Evolutionary conservation across 1,140 invertebrate species (phyloP), one percentile per base, ranked within the genome.

Genomic region (Drosophila repleta): DNA sequence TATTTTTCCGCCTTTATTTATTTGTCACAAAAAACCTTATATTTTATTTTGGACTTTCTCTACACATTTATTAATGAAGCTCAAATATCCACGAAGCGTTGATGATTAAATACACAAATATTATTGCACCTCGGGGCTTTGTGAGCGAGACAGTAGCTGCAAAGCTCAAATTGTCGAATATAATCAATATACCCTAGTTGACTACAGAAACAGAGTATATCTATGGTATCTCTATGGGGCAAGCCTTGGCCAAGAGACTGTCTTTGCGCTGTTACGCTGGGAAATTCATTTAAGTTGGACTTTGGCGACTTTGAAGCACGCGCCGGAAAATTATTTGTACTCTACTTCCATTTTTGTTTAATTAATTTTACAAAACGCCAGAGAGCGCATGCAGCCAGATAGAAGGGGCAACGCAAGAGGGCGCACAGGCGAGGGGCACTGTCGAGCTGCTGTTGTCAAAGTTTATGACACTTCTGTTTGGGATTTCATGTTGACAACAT

Each of bases 291-390:
- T 67, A 82, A 87, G 74, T 88, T 87, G 78, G 83, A 82, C 78
- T 75, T 71, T 87, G 49, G 49, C 55, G 71, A 80, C 55, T 65
- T 60, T 69, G 41, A 61, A 84, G 74, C 75, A 72, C 56, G 78
- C 78, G 76, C 69, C 77, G 78, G 77, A 79, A 85, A 82, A 87
- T 88, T 82, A 82, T 82, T 79, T 88, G 82, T 82, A 76, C 83
- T 73, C 74, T 76, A 70, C 82, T 88, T 76, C 87, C 75, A 88
- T 88, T 87, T 87, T 88, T 88, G 83, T 87, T 87, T 87, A 87
- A 87, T 87, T 87, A 87, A 87, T 87, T 87, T 87, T 87, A 79
- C 82, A 88, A 69, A 70, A 74, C 52, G 64, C 55, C 70, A 61
- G 64, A 56, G 57, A 51, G 51, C 49, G 68, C 62, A 60, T 48